Conservation (phyloP, 1,140 invertebrate genomes). For the Bradynema listronoti region DNA sequence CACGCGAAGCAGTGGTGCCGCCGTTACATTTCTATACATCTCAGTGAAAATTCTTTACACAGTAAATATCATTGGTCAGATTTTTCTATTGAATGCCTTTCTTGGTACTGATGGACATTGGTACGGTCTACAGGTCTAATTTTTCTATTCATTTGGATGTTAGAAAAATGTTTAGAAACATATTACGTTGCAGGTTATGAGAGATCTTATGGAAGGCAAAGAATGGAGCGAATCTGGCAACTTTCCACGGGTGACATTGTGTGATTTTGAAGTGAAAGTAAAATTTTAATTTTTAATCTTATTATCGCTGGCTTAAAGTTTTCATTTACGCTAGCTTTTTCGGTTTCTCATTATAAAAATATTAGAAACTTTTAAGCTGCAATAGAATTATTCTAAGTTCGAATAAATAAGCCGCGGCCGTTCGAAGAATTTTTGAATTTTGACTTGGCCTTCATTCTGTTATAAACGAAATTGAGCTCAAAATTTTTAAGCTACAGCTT, state of each 20-base stretch:
- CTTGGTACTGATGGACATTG: constrained; percentile 50
- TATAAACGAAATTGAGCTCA: too few species aligned
- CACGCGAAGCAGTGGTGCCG: constrained; percentile 55
- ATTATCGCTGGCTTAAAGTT: too few species aligned
- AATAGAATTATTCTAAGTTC: too few species aligned
- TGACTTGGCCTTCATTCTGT: too few species aligned
- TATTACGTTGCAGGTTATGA: constrained; percentile 53
- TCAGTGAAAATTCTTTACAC: constrained; percentile 57
- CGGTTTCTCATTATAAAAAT: too few species aligned
- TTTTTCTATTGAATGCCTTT: constrained; percentile 53
- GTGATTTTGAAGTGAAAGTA: constrained; percentile 58
- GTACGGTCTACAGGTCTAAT: constrained; percentile 50
- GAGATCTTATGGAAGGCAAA: constrained; percentile 55
- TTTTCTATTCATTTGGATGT: background rate
- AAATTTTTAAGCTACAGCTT: too few species aligned
- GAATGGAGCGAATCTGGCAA: constrained; percentile 57
- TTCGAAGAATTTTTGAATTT: too few species aligned
- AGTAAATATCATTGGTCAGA: constrained; percentile 55
- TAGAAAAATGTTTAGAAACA: too few species aligned
- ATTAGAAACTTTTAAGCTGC: too few species aligned
- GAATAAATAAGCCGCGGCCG: too few species aligned
- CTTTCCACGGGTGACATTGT: constrained; percentile 54
- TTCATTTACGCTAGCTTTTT: too few species aligned
- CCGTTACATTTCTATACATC: constrained; percentile 57
- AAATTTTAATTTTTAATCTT: background rate